phyloP scores from a whole-genome alignment of 2,888 invertebrate genomes.

The Drosophila meridiana region DNA sequence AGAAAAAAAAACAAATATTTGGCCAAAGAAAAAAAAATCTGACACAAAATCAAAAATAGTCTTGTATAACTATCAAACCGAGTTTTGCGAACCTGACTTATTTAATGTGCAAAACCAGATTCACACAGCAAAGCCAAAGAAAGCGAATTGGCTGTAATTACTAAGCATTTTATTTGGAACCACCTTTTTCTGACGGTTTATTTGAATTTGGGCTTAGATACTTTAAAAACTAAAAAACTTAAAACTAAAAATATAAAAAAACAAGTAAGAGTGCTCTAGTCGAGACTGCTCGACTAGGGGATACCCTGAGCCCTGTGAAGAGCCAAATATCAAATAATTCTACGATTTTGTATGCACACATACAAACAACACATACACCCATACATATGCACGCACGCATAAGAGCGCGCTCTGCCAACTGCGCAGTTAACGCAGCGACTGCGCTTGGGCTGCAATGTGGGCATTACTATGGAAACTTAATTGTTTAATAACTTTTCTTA shows the following conservation, averaged over 20 bases:
- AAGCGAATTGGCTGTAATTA: slow-evolving; percentile 1
- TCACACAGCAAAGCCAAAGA: slow-evolving; percentile 1
- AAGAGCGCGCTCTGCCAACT: too few relatives aligned
- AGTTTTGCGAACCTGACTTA: slow-evolving; percentile 1
- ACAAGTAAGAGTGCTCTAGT: too few relatives aligned
- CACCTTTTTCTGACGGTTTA: not conserved
- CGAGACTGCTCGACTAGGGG: too few relatives aligned
- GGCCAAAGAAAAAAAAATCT: not conserved
- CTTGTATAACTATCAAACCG: slow-evolving; percentile 6
- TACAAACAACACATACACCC: too few relatives aligned
- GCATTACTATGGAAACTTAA: too few relatives aligned
- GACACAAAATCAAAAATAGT: not conserved
- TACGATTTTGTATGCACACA: too few relatives aligned
- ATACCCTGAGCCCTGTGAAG: too few relatives aligned
- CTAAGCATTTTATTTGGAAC: not conserved
- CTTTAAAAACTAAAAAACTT: not conserved
- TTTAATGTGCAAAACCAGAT: slow-evolving; percentile 4
- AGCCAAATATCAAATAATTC: too few relatives aligned
- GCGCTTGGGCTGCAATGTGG: too few relatives aligned
- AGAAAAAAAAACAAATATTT: not conserved
- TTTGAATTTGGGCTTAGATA: not conserved
- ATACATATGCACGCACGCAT: too few relatives aligned
- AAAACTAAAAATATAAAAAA: not conserved
- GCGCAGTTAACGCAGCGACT: too few relatives aligned
- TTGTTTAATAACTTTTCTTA: too few relatives aligned